Conservation (phyloP, 64 coral and sea anemone genomes). For the Anthopleura sola region DNA sequence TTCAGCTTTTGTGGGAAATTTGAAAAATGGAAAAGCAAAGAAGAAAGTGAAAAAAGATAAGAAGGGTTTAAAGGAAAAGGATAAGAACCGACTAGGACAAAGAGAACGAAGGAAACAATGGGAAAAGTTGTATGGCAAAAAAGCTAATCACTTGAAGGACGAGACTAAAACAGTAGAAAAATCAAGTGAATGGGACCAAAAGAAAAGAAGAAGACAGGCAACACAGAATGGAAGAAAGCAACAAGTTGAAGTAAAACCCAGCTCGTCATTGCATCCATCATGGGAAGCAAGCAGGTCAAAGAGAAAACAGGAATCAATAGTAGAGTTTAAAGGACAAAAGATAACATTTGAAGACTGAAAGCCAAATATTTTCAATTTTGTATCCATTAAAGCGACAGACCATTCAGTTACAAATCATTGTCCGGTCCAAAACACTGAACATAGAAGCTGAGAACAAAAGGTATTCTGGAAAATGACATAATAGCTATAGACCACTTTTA, state of each 20-base stretch:
- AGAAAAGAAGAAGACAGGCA: background rate
- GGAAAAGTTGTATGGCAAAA: constrained; percentile 63
- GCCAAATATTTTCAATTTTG: too few relatives aligned
- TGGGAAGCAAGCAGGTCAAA: constrained; percentile 5
- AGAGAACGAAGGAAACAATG: constrained; percentile 59
- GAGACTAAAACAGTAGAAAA: background rate
- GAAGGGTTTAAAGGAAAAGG: background rate
- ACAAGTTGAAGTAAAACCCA: background rate
- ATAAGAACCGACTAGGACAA: constrained; percentile 70
- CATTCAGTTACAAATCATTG: too few relatives aligned
- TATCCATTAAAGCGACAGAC: too few relatives aligned
- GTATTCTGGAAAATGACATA: too few relatives aligned
- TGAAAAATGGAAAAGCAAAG: constrained; percentile 29
- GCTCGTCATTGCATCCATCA: background rate
- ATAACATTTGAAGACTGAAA: background rate
- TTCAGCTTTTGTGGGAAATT: constrained; percentile 67
- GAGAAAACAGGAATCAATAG: constrained; percentile 13
- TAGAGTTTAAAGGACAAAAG: constrained; percentile 2
- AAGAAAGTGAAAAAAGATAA: constrained; percentile 1
- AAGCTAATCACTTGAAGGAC: constrained; percentile 63
- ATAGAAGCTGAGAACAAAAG: too few relatives aligned
- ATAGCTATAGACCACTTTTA: too few relatives aligned
- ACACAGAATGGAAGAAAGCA: background rate
- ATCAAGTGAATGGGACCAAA: background rate
- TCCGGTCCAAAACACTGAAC: too few relatives aligned